A percentile compares a stretch with the other conserved stretches of the same genome.
Conservation (phyloP, 1,140 invertebrate species). For the Eciton burchellii region DNA sequence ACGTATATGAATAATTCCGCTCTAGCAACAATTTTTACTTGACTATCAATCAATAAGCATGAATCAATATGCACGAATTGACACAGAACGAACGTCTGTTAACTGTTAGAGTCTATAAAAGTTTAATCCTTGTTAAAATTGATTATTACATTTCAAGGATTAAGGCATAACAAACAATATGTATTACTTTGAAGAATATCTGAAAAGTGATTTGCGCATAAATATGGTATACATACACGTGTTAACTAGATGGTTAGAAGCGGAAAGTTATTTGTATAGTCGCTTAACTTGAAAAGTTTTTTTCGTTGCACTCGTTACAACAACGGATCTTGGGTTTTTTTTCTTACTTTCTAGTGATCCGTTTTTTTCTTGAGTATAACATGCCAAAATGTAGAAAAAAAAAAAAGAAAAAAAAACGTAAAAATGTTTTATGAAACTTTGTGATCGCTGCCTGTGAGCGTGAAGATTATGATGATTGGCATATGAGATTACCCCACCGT, state of each 20-base stretch:
- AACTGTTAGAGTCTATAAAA: slow-evolving; percentile 19
- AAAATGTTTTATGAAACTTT: background rate
- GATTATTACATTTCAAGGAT: slow-evolving; percentile 6
- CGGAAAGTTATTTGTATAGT: background rate
- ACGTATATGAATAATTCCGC: slow-evolving; percentile 6
- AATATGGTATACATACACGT: no score
- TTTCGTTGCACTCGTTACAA: background rate
- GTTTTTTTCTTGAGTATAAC: background rate
- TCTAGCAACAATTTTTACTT: slow-evolving; percentile 13
- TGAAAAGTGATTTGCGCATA: background rate
- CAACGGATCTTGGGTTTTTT: background rate
- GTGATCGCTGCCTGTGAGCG: no score
- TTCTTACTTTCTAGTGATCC: background rate
- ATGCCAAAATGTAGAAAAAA: slow-evolving; percentile 26
- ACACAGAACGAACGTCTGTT: background rate
- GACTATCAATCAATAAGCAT: slow-evolving; percentile 2
- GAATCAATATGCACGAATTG: background rate
- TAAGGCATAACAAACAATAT: no score
- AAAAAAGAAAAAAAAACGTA: slow-evolving; percentile 12
- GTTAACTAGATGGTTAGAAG: no score
- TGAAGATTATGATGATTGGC: background rate
- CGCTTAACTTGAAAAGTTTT: slow-evolving; percentile 1
- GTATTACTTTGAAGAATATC: background rate
- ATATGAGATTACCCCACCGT: slow-evolving; percentile 14
- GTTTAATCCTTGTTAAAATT: slow-evolving; percentile 22